Percentiles rank a stretch among this genome's conserved stretches.
Evolutionary conservation across 2,113 vertebrate species (phyloP).

Genomic region (Haplochromis burtoni): DNA sequence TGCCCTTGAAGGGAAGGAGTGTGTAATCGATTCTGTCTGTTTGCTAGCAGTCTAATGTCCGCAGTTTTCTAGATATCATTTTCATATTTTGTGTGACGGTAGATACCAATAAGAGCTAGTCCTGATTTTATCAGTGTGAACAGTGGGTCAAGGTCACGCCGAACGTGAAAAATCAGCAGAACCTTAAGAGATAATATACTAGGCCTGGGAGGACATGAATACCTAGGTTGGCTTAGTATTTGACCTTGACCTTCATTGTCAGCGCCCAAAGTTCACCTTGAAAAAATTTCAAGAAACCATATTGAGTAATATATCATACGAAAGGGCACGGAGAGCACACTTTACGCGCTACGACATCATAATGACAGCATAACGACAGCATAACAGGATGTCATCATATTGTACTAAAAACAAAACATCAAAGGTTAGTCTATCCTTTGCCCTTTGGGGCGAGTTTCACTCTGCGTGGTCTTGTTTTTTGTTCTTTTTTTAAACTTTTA

Average conservation of each 20-base stretch:
- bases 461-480: background rate
- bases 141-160: background rate
- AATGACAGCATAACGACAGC: background rate
- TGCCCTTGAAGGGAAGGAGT: background rate
- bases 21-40: background rate
- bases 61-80: fast-evolving
- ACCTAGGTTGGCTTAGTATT: background rate
- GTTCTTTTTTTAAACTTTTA: fast-evolving
- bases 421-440: background rate
- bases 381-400: background rate
- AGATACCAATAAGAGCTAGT: background rate
- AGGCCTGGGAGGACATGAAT: background rate
- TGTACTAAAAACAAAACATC: background rate
- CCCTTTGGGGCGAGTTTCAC: background rate
- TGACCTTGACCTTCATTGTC: background rate
- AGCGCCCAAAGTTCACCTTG: background rate
- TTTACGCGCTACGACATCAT: background rate
- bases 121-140: background rate
- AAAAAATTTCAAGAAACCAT: background rate
- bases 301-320: background rate
- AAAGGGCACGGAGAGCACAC: background rate
- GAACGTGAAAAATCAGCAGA: background rate
- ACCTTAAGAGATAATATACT: background rate
- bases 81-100: fast-evolving
- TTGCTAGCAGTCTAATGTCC: background rate